These are phyloP conservation scores for Taenioides sp. DNA, from an alignment of 2,797 vertebrate species.

Conservation along the genomic window DNA sequence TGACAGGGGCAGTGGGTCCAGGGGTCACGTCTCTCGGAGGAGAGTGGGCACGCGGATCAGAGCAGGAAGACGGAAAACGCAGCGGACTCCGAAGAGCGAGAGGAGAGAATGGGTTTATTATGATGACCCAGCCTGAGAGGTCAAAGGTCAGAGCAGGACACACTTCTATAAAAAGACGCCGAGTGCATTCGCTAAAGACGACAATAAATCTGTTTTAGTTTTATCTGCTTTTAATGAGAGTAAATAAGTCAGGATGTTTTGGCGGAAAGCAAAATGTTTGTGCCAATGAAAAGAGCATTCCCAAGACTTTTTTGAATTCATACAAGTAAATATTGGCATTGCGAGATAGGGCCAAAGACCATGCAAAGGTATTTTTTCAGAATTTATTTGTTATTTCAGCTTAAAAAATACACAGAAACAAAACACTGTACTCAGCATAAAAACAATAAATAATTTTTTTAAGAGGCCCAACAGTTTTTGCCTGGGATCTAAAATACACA, in stretches of 20 bases:
- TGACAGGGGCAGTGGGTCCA: conserved; percentile 46
- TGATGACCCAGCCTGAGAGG: conserved; percentile 68
- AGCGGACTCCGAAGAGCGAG: conserved; percentile 37
- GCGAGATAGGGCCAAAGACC: too few species aligned
- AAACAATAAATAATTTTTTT: too few species aligned
- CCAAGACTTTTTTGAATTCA: too few species aligned
- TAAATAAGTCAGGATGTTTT: not conserved
- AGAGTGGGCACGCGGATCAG: conserved; percentile 41
- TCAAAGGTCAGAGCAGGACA: conserved; percentile 64
- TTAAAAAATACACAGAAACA: too few species aligned
- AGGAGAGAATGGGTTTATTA: conserved; percentile 65
- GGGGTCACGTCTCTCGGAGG: conserved; percentile 63
- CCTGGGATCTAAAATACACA: too few species aligned
- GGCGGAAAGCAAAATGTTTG: not conserved
- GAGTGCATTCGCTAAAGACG: not conserved
- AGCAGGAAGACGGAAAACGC: conserved; percentile 55
- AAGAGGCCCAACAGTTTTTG: not conserved
- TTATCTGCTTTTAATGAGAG: not conserved
- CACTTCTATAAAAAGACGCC: conserved; percentile 30
- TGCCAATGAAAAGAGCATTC: too few species aligned
- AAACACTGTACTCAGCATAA: too few species aligned
- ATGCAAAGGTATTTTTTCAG: too few species aligned
- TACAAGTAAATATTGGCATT: too few species aligned
- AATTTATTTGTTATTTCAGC: too few species aligned
- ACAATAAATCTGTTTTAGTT: not conserved